Conservation (phyloP, 2,888 invertebrate species). For the Creontiades dilutus region DNA sequence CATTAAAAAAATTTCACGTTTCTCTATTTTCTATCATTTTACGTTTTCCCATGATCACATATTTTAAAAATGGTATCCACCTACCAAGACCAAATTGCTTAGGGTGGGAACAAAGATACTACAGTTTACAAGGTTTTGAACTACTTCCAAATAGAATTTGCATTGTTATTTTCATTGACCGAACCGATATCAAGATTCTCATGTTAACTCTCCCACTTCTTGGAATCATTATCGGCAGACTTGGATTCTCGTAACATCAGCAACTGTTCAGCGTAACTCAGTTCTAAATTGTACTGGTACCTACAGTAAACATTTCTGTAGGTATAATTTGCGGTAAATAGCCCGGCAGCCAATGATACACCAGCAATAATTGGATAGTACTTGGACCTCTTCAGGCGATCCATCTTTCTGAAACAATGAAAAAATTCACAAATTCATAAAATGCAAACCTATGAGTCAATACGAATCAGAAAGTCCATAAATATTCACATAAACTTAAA, state of each 20-base stretch:
- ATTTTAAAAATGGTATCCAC: no score
- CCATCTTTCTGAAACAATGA: neutral
- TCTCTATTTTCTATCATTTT: no score
- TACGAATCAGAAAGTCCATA: neutral
- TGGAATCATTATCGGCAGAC: neutral
- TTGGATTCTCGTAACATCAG: neutral
- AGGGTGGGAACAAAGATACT: no score
- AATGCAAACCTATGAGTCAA: neutral
- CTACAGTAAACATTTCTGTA: neutral
- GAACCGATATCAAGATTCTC: no score
- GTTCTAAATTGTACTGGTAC: neutral
- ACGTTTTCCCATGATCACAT: no score
- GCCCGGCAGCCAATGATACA: neutral
- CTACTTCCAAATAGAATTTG: no score
- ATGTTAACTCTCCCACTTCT: neutral
- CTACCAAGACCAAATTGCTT: no score
- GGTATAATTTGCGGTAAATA: neutral
- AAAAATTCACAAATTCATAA: neutral
- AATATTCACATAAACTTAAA: no score
- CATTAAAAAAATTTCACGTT: no score
- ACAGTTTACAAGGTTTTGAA: no score
- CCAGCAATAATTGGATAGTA: neutral
- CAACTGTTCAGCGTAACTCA: neutral
- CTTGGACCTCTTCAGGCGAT: conserved; percentile 16
- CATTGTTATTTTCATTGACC: no score